These are phyloP conservation scores for Centropristis striata DNA, from an alignment of 2,113 vertebrate species.

Conservation along the genomic window DNA sequence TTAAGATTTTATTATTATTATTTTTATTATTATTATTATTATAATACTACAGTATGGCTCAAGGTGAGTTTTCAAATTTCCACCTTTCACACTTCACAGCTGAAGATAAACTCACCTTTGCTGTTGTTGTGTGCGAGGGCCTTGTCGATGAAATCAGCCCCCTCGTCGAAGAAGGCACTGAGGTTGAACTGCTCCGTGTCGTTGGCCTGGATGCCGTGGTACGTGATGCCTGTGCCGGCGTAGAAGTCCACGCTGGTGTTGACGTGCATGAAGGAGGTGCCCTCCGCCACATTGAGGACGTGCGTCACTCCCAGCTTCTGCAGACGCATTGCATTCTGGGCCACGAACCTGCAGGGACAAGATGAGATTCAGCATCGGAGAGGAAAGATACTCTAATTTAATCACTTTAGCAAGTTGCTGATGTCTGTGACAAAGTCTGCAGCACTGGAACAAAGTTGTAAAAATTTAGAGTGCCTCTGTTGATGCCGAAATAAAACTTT, in stretches of 20 bases:
- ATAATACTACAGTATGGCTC: too few species aligned
- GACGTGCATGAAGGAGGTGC: slow-evolving; percentile 99
- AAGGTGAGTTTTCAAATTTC: neutral
- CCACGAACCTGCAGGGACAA: slow-evolving; percentile 88
- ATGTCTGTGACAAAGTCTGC: slow-evolving; percentile 1
- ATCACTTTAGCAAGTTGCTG: neutral
- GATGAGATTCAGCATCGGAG: slow-evolving; percentile 22
- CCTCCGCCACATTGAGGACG: slow-evolving; percentile 95
- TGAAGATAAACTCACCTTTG: slow-evolving; percentile 82
- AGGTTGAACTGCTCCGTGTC: slow-evolving; percentile 96
- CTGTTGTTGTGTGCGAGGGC: slow-evolving; percentile 93
- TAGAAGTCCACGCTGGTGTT: slow-evolving; percentile 97
- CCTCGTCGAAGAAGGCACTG: slow-evolving; percentile 96
- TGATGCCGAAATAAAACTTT: neutral
- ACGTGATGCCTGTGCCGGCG: slow-evolving; percentile 92
- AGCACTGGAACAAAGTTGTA: too few species aligned
- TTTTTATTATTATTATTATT: too few species aligned
- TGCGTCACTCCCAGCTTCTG: slow-evolving; percentile 96
- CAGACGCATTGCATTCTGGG: slow-evolving; percentile 92
- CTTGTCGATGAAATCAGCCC: slow-evolving; percentile 95
- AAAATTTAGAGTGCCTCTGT: neutral
- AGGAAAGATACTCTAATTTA: neutral
- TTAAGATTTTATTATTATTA: too few species aligned
- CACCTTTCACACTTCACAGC: neutral
- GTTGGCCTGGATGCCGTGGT: slow-evolving; percentile 95